Percentiles rank a stretch among this genome's conserved stretches.
Evolutionary conservation across 1,140 invertebrate genomes (phyloP).

Genomic region (Anastatus disparis): DNA sequence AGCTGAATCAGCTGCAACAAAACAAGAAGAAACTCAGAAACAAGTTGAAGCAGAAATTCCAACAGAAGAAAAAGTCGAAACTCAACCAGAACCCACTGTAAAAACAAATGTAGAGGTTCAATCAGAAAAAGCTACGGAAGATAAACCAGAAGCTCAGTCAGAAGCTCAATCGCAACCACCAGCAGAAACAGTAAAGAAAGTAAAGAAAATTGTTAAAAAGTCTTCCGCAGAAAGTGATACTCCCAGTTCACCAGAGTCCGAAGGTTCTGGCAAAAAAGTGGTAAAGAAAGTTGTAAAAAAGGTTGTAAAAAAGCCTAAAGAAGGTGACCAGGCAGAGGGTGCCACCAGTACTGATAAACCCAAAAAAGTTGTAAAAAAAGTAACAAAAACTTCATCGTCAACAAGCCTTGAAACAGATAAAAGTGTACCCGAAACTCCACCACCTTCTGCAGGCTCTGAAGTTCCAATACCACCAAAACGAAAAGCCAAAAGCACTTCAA

Average conservation of each 20-base stretch:
- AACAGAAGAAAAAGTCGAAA: not conserved
- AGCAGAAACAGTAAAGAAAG: constrained; percentile 37
- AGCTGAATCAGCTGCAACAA: constrained; percentile 9
- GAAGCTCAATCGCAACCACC: constrained; percentile 24
- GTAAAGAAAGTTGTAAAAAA: constrained; percentile 58
- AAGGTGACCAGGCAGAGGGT: constrained; percentile 31
- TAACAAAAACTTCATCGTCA: constrained; percentile 49
- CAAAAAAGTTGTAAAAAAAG: constrained; percentile 54
- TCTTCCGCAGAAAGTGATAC: constrained; percentile 32
- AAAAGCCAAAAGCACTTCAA: constrained; percentile 53
- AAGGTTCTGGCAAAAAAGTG: constrained; percentile 45
- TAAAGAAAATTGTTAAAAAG: constrained; percentile 39
- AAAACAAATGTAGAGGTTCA: not conserved
- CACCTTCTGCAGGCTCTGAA: constrained; percentile 50
- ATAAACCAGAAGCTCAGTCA: constrained; percentile 37
- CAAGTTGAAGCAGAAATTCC: not conserved
- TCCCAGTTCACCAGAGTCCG: constrained; percentile 39
- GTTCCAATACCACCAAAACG: constrained; percentile 64
- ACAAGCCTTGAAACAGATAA: constrained; percentile 52
- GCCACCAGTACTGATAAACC: constrained; percentile 43
- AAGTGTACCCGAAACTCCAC: constrained; percentile 54
- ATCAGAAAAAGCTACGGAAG: constrained; percentile 33
- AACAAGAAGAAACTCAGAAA: constrained; percentile 27
- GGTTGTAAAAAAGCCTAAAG: constrained; percentile 49
- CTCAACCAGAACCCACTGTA: not conserved